Evolutionary conservation across 2,888 invertebrate species (phyloP), one percentile per base, ranked within the genome.

Genomic region (Leptinotarsa juncta): DNA sequence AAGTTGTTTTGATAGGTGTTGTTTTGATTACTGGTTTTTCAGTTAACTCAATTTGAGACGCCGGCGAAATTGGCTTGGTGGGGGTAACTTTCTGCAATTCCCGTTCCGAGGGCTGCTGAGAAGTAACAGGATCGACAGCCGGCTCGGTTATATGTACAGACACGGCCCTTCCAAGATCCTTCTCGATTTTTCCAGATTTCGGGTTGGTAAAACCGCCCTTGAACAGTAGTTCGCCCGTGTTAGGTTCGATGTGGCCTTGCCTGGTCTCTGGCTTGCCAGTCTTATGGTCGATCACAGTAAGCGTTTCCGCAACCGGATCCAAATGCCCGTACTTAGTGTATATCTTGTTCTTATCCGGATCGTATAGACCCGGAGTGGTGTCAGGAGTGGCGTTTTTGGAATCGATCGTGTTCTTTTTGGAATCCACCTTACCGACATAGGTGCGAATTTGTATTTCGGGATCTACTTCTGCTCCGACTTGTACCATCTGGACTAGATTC

Each of bases 271-370:
- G 83, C 84, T 91, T 90, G 18, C 90, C 90, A 53, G 90, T 90
- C 80, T 89, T 90, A 7, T 91, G 91, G 82, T 92, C 91, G 66
- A 89, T 85, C 12, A 91, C 89, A 12, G 92, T 91, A 3, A 94
- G 90, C 1, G 93, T 93, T 78, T 93, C 93, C 81, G 91, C 92
- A 1, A 93, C 90, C 32, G 93, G 90, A 87, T 94, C 93, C 75
- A 93, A 91, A 84, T 92, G 91, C 26, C 94, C 94, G 78, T 93
- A 94, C 83, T 94, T 94, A 0, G 93, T 93, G 80, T 93, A 93
- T 72, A 94, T 92, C 83, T 91, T 92, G 81, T 93, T 93, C 74
- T 90, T 92, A 80, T 93, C 92, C 0, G 93, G 92, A 85, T 94
- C 93, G 55, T 93, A 91, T 82, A 93, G 91, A 48, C 93, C 94